Conservation (phyloP, 1,140 invertebrate species). For the Drosophila sp. region DNA sequence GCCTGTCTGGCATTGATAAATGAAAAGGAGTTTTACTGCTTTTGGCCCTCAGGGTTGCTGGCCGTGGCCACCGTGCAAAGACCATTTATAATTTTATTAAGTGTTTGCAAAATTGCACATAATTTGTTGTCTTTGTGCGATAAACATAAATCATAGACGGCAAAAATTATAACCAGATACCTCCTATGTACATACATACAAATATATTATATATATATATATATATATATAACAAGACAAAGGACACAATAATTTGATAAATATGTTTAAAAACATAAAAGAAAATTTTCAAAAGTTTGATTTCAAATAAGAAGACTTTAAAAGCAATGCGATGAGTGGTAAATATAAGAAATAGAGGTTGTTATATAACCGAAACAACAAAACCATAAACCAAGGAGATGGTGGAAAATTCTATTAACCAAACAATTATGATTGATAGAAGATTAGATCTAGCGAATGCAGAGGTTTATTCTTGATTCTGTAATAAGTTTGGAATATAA, state of each 20-base stretch:
- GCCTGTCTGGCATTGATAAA: constrained; percentile 68
- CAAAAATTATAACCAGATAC: constrained; percentile 38
- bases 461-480: too few species aligned
- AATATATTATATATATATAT: background rate
- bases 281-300: too few species aligned
- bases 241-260: background rate
- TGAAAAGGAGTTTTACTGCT: constrained; percentile 65
- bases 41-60: constrained; percentile 46
- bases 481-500: too few species aligned
- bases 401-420: too few species aligned
- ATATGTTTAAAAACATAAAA: background rate
- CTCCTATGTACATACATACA: background rate
- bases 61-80: constrained; percentile 53
- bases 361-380: too few species aligned
- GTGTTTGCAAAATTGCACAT: constrained; percentile 81
- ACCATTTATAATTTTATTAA: constrained; percentile 82
- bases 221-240: background rate
- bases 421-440: too few species aligned
- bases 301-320: too few species aligned
- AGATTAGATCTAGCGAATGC: too few species aligned
- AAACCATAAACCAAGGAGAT: too few species aligned
- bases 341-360: too few species aligned
- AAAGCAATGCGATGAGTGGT: too few species aligned
- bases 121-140: constrained; percentile 77
- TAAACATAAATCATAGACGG: constrained; percentile 68